Conservation (phyloP, 2,888 invertebrate species). For the Boloria selene region DNA sequence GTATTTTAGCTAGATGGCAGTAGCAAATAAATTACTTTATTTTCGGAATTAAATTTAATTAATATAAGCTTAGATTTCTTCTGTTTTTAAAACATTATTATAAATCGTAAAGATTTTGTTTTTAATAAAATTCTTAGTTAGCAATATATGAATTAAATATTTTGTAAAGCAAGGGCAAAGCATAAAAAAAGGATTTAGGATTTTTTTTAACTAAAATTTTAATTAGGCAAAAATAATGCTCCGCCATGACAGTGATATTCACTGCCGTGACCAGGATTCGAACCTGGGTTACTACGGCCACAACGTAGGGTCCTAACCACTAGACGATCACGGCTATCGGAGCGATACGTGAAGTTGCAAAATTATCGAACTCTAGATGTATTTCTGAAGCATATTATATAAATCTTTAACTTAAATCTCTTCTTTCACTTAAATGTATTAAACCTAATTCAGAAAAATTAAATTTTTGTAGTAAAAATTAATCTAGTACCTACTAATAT, state of each 20-base stretch:
- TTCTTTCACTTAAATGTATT: no score
- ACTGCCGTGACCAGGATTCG: slow-evolving; percentile 86
- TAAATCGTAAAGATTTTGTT: no score
- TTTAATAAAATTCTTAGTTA: no score
- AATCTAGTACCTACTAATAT: no score
- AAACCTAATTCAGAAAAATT: no score
- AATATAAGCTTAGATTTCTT: no score
- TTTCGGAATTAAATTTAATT: no score
- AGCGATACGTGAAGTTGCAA: slow-evolving; percentile 49
- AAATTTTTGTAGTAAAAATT: no score
- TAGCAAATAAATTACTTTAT: not conserved
- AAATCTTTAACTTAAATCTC: no score
- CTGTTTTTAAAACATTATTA: no score
- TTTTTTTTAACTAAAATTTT: not conserved
- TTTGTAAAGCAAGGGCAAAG: no score
- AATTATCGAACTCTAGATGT: slow-evolving; percentile 9
- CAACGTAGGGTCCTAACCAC: slow-evolving; percentile 90
- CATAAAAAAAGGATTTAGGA: no score
- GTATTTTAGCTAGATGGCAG: slow-evolving; percentile 12
- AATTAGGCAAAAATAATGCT: slow-evolving; percentile 47
- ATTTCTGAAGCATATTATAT: not conserved
- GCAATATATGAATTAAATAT: not conserved
- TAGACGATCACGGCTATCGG: slow-evolving; percentile 80
- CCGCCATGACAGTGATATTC: slow-evolving; percentile 70
- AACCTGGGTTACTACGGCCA: slow-evolving; percentile 90